Conservation (phyloP, 2,888 invertebrate species). For the Salpingus planirostris region DNA sequence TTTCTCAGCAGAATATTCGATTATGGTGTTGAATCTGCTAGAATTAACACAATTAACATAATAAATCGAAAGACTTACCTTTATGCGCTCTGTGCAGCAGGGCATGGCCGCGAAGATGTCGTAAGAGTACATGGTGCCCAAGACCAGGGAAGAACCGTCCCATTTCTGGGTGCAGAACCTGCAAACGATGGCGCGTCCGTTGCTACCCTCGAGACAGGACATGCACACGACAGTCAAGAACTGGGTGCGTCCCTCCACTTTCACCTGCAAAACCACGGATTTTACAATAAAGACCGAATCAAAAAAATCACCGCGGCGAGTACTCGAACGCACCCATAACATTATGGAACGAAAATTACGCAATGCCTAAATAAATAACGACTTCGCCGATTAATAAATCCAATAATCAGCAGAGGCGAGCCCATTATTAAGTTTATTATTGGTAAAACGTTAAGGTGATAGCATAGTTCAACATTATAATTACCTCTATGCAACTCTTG, state of each 20-base stretch:
- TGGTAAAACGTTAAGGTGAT: too few species aligned
- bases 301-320: too few species aligned
- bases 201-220: constrained; percentile 81
- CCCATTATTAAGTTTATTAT: too few species aligned
- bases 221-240: constrained; percentile 92
- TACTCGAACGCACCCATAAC: too few species aligned
- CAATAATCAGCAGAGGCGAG: too few species aligned
- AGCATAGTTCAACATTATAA: too few species aligned
- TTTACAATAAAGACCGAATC: constrained; percentile 2
- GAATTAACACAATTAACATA: neutral
- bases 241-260: constrained; percentile 82
- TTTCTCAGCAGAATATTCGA: too few species aligned
- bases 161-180: constrained; percentile 78
- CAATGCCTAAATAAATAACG: too few species aligned
- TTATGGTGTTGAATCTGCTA: too few species aligned
- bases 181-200: constrained; percentile 69
- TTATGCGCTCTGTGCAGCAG: constrained; percentile 87
- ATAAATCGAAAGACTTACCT: constrained; percentile 55
- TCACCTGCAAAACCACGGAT: too few species aligned
- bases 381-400: too few species aligned
- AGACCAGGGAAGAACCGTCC: constrained; percentile 88
- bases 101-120: constrained; percentile 97
- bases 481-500: constrained; percentile 78
- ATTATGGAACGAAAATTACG: too few species aligned
- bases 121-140: constrained; percentile 97